Percentiles rank a stretch among this genome's conserved stretches.
phyloP scores from a whole-genome alignment of 2,113 vertebrate genomes.

The Suricata suricatta region DNA sequence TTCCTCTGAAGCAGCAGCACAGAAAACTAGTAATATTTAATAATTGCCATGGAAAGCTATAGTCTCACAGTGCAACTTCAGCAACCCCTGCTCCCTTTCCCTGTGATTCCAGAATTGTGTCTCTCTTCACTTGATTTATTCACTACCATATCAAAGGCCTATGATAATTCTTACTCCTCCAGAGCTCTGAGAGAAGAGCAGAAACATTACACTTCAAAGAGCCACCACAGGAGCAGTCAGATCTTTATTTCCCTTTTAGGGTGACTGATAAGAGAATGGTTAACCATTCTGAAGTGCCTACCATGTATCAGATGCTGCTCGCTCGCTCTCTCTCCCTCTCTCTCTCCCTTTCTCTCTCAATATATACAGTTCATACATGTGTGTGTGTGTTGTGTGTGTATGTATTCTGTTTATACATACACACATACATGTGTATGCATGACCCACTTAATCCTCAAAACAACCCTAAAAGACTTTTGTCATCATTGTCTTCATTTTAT shows the following conservation, averaged over 20 bases:
- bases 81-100: background rate
- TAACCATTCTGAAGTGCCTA: background rate
- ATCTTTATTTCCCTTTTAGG: background rate
- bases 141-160: background rate
- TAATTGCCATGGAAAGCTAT: background rate
- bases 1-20: background rate
- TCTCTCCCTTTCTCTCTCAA: too few relatives aligned
- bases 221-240: background rate
- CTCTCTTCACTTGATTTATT: conserved; percentile 35
- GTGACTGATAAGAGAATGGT: background rate
- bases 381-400: background rate
- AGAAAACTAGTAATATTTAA: background rate
- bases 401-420: background rate
- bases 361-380: background rate
- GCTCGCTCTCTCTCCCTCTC: too few relatives aligned
- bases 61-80: background rate
- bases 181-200: background rate
- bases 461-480: background rate
- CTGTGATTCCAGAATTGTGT: background rate
- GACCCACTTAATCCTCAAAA: background rate
- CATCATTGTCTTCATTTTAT: background rate
- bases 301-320: too few relatives aligned
- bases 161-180: background rate
- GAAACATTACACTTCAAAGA: conserved; percentile 43
- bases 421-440: too few relatives aligned